These are phyloP conservation scores for Spodoptera exigua DNA, from an alignment of 2,888 invertebrate species.

Conservation along the genomic window DNA sequence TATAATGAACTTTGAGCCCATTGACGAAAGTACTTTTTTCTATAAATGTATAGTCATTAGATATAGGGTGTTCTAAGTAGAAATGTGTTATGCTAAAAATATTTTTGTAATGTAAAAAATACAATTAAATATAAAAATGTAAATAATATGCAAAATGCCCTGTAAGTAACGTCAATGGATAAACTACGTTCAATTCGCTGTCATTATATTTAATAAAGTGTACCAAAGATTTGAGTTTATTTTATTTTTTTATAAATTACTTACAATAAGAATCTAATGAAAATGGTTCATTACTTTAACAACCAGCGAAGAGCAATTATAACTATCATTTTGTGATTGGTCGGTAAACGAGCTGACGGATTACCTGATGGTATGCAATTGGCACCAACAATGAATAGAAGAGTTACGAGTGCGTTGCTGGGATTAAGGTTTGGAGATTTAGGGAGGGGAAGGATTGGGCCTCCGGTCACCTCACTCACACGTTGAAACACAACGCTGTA, in stretches of 20 bases:
- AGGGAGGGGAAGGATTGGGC: too few species aligned
- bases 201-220: slow-evolving; percentile 77
- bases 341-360: too few species aligned
- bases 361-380: too few species aligned
- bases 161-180: slow-evolving; percentile 78
- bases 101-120: slow-evolving; percentile 61
- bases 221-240: slow-evolving; percentile 65
- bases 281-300: too few species aligned
- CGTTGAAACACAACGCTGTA: too few species aligned
- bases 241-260: slow-evolving; percentile 5
- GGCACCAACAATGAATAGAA: too few species aligned
- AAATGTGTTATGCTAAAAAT: slow-evolving; percentile 46
- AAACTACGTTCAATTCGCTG: slow-evolving; percentile 80
- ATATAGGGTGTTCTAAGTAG: slow-evolving; percentile 36
- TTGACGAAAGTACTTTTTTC: slow-evolving; percentile 82
- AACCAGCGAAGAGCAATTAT: too few species aligned
- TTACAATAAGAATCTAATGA: too few species aligned
- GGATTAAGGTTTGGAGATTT: too few species aligned
- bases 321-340: too few species aligned
- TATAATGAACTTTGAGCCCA: slow-evolving; percentile 81
- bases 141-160: slow-evolving; percentile 66
- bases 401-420: too few species aligned
- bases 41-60: slow-evolving; percentile 55
- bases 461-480: too few species aligned
- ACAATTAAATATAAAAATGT: slow-evolving; percentile 44